Evolutionary conservation across 1,140 invertebrate genomes (phyloP).

Genomic region (Drosophila ananassae): DNA sequence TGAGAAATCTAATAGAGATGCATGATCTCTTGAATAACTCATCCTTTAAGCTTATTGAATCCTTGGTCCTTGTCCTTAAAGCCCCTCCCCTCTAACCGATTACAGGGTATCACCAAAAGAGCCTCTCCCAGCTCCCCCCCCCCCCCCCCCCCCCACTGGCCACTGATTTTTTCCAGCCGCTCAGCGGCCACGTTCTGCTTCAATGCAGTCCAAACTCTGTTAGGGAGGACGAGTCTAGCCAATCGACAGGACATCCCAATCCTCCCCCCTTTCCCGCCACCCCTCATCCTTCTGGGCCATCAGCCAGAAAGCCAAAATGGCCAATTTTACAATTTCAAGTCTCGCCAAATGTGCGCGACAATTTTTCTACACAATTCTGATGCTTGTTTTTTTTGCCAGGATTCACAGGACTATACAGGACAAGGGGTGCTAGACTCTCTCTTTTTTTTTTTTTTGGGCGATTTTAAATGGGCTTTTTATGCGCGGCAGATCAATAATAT

Average conservation of each 20-base stretch:
- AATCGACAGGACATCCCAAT: constrained; percentile 15
- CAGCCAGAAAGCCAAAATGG: constrained; percentile 77
- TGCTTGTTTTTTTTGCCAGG: neutral
- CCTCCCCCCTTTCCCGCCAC: neutral
- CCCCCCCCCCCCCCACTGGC: constrained; percentile 38
- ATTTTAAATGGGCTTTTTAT: constrained; percentile 82
- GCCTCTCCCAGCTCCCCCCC: constrained; percentile 17
- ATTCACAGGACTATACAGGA: neutral
- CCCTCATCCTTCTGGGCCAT: neutral
- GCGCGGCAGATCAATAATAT: constrained; percentile 82
- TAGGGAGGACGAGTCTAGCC: constrained; percentile 48
- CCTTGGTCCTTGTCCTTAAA: too few relatives aligned
- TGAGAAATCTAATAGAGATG: too few relatives aligned
- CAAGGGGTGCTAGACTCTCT: neutral
- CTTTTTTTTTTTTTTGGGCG: constrained; percentile 23
- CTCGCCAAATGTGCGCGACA: constrained; percentile 51
- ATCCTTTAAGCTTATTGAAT: too few relatives aligned
- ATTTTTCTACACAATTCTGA: constrained; percentile 69
- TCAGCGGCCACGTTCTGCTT: constrained; percentile 73
- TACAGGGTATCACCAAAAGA: constrained; percentile 33
- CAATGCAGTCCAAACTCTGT: constrained; percentile 76
- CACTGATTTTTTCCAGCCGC: constrained; percentile 64
- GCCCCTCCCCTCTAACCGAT: too few relatives aligned
- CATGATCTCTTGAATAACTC: too few relatives aligned
- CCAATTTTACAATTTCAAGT: constrained; percentile 77